A percentile compares a stretch with the other conserved stretches of the same genome.
phyloP scores from a whole-genome alignment of 2,113 vertebrate species.

The Bubo blakistoni region DNA sequence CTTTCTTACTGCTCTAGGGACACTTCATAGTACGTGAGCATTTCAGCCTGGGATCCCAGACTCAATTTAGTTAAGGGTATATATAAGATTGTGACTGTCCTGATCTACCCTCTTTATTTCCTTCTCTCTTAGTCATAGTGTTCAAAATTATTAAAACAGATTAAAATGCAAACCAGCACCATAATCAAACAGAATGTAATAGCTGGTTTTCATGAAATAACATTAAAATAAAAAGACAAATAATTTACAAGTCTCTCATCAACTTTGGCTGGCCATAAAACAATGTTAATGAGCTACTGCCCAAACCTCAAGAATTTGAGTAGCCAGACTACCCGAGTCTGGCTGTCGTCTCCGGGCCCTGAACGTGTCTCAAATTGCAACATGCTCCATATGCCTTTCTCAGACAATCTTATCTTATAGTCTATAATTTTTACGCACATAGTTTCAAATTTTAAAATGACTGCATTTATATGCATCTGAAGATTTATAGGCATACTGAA shows the following conservation, averaged over 20 bases:
- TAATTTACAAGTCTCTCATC: background rate
- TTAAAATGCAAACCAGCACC: background rate
- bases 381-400: background rate
- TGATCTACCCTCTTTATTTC: background rate
- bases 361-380: background rate
- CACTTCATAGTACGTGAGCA: accelerated
- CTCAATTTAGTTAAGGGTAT: background rate
- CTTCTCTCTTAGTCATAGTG: background rate
- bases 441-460: background rate
- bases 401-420: background rate
- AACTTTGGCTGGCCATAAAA: background rate
- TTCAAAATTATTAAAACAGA: background rate
- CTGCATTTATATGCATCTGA: background rate
- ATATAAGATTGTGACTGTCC: background rate
- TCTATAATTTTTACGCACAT: background rate
- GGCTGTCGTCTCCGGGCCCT: background rate
- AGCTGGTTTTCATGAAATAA: background rate
- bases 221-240: conserved; percentile 1
- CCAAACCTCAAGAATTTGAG: background rate
- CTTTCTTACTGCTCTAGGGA: background rate
- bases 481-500: background rate
- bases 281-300: background rate
- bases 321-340: background rate
- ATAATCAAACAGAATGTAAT: background rate
- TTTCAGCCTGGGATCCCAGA: background rate